phyloP scores from a whole-genome alignment of 2,113 vertebrate genomes.

The Vireo altiloquus region DNA sequence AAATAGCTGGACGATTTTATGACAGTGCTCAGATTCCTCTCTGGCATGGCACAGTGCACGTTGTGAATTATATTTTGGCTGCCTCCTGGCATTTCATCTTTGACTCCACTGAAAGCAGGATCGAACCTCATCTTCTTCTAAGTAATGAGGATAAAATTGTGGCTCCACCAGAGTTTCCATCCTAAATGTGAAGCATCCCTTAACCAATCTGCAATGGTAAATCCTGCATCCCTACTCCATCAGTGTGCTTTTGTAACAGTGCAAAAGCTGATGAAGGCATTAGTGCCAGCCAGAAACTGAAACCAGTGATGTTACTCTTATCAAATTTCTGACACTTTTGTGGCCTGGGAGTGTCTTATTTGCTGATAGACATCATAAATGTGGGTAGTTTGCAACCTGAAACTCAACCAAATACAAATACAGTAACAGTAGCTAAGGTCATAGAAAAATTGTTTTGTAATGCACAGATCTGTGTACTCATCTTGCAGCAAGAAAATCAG shows the following conservation, averaged over 20 bases:
- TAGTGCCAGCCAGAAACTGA: background rate
- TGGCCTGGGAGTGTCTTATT: background rate
- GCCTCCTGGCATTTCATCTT: background rate
- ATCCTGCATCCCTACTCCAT: background rate
- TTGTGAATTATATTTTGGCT: constrained; percentile 11
- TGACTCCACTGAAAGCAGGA: background rate
- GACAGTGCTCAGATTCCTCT: background rate
- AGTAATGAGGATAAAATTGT: background rate
- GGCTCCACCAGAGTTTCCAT: background rate
- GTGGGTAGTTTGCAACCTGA: background rate
- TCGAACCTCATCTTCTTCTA: background rate
- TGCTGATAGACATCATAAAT: background rate
- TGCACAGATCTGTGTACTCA: background rate
- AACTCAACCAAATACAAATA: background rate
- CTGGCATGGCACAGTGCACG: background rate
- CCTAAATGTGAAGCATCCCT: background rate
- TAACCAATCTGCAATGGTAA: background rate
- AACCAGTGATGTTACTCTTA: background rate
- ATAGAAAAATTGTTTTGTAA: background rate
- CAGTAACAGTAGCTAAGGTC: background rate
- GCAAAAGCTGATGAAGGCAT: background rate
- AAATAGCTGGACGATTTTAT: background rate
- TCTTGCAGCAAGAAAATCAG: background rate
- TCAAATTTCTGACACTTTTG: background rate
- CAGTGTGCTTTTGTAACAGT: background rate